Evolutionary conservation across 2,113 vertebrate genomes (phyloP).

Genomic region (Lepus americanus): DNA sequence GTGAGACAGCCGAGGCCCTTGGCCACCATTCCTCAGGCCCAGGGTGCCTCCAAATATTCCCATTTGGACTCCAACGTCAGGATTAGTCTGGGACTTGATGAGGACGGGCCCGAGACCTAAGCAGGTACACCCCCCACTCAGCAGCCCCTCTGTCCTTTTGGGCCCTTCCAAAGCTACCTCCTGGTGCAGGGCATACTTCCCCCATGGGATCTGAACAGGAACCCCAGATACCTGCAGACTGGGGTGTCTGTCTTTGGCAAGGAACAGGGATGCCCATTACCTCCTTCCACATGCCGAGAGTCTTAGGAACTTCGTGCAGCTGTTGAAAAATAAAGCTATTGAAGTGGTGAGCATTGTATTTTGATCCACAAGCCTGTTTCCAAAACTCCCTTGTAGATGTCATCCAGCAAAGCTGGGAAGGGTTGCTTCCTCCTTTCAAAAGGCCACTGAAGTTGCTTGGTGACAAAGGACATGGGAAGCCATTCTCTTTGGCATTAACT

Average conservation of each 20-base stretch:
- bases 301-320: conserved; percentile 65
- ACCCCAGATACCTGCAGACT: not conserved
- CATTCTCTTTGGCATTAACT: not conserved
- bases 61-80: not conserved
- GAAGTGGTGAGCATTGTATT: conserved; percentile 74
- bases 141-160: not conserved
- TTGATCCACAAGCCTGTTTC: conserved; percentile 70
- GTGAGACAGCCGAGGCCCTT: not conserved
- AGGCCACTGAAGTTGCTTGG: conserved; percentile 7
- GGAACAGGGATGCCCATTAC: not conserved
- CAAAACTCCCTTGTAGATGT: conserved; percentile 60
- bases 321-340: conserved; percentile 76
- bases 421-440: not conserved
- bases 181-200: not conserved
- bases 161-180: not conserved
- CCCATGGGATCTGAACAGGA: not conserved
- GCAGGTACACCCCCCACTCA: not conserved
- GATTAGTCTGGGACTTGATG: not conserved
- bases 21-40: not conserved
- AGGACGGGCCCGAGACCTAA: not conserved
- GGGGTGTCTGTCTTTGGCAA: not conserved
- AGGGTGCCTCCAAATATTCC: not conserved
- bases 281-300: conserved; percentile 29
- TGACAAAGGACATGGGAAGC: not conserved
- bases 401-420: conserved; percentile 40